Evolutionary conservation across 2,797 vertebrate genomes (phyloP), one percentile per base, ranked within the genome.

Genomic region (Ctenochaetus hawaiiensis): DNA sequence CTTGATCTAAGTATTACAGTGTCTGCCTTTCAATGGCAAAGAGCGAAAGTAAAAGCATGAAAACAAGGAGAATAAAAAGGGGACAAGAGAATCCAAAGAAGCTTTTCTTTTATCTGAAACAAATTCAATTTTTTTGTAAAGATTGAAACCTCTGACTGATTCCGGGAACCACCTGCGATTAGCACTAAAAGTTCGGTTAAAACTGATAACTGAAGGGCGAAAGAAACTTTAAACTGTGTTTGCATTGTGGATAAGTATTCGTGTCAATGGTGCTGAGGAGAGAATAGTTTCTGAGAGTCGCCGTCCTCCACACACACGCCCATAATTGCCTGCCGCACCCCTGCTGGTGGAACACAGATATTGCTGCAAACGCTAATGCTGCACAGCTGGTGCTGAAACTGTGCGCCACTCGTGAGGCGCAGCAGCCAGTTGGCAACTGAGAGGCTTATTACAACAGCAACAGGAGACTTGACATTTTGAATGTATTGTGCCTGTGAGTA

Each of bases 401-500:
- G 53, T 47, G 76, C 72, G 51, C 56, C 65, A 52, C 83, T 85
- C 18, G 65, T 48, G 17, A 79, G 66, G 63, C 59, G 11, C 53
- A 11, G 74, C 78, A 78, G 84, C 84, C 90, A 89, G 86, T 89
- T 87, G 88, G 90, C 91, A 86, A 67, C 82, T 30, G 72, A 81
- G 66, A 60, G 76, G 72, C 81, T 89, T 86, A 91, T 93, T 86
- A 89, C 88, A 86, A 82, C 86, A 77, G 82, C 87, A 89, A 90
- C 92, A 87, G 84, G 91, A 90, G 91, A 89, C 79, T 47, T 92
- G 91, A 88, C 91, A 91, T 91, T 91, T 87, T 72, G 82, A 61
- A 89, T 84, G 80, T 12, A 85, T 88, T 72, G 88, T 87, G 85
- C 82, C 85, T 87, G 64, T 39, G 81, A 90, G 73, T 85, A 80